These are phyloP conservation scores for Chanos chanos DNA, from an alignment of 2,797 vertebrate species.

Conservation along the genomic window DNA sequence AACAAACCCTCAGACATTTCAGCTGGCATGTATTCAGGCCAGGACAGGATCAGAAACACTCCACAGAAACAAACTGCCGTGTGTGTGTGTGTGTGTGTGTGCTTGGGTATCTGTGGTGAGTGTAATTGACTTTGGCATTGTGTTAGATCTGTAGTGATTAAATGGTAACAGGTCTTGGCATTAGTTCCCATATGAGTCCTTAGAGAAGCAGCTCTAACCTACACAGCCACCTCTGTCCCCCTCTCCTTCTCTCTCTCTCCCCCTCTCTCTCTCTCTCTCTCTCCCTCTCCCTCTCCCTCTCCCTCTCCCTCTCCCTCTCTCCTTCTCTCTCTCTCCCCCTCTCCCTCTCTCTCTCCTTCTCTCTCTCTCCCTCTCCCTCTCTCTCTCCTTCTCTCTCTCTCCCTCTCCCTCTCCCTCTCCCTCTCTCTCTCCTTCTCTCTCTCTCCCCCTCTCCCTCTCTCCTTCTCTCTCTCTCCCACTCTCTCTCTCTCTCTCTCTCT, in stretches of 20 bases:
- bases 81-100: background rate
- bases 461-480: too few species aligned
- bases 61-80: background rate
- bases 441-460: background rate
- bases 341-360: too few species aligned
- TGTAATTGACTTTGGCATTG: constrained; percentile 27
- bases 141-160: constrained; percentile 18
- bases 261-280: too few species aligned
- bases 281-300: too few species aligned
- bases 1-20: too few species aligned
- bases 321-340: too few species aligned
- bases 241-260: background rate
- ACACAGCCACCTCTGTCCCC: background rate
- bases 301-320: too few species aligned
- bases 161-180: constrained; percentile 9
- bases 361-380: too few species aligned
- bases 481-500: too few species aligned
- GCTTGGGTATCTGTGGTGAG: constrained; percentile 11
- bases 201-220: constrained; percentile 8
- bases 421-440: background rate
- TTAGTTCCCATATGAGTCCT: constrained; percentile 9
- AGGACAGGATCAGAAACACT: too few species aligned
- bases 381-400: background rate
- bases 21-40: too few species aligned
- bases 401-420: too few species aligned